Base-by-base conservation (phyloP, 2,888 invertebrate genomes). In the Sinohyriopsis cumingii region DNA sequence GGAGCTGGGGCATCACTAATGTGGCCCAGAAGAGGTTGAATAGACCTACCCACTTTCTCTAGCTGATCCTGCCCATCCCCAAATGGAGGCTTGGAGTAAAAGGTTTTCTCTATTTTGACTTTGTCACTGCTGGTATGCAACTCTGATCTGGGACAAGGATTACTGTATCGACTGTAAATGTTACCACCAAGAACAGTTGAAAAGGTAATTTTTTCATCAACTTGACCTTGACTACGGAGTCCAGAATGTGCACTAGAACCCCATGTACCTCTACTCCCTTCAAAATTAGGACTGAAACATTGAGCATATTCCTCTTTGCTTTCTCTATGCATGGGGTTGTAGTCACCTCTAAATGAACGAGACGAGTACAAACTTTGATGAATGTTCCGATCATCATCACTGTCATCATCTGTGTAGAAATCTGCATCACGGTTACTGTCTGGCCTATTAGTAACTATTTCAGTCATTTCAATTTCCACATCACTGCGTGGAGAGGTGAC, bases 401-500 rank as follows among this genome's bases (percentile, higher is more conserved):
- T 82, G 24, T 82, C 80, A 57, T 73, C 79, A 57, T 72, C 72
- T 25, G 80, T 82, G 67, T 78, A 76, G 71, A 82, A 82, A 65
- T 82, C 82, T 64, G 77, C 80, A 63, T 77, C 75, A 68, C 75
- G 59, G 24, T 64, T 63, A 53, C 59, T 45, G 20, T 20, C 61
- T 15, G 53, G 54, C 22, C 59, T 55, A 45, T 59, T 45, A 57
- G 67, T 63, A 63, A 57, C 57, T 61, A 76, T 72, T 18, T 79
- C 79, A 45, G 68, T 73, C 80, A 83, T 75, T 69, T 83, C 80
- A 54, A 75, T 76, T 4, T 80, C 81, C 5, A 73, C 68, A 63
- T 82, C 84, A 74, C 84, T 84, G 18, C 84, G 79, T 1, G 86
- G 84, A 0, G 84, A 85, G 62, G 84, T 84, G 15, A 84, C 63